These are phyloP conservation scores for Leucopsar rothschildi DNA, from an alignment of 2,113 vertebrate genomes.

Conservation along the genomic window DNA sequence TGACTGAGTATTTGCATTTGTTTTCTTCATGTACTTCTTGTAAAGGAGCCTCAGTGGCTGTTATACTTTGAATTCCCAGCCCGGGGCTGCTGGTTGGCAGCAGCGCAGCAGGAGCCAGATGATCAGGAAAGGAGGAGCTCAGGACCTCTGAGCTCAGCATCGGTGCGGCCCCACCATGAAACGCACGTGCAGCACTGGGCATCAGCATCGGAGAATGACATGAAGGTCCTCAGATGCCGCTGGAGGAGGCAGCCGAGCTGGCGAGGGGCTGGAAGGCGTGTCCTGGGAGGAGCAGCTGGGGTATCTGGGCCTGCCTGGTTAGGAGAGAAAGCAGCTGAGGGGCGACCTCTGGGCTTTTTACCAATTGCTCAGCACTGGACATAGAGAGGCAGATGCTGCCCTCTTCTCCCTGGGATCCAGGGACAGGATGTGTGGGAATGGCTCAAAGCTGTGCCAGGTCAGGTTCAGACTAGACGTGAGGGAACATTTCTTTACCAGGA, in stretches of 20 bases:
- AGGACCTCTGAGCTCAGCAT: background rate
- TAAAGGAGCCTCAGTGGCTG: background rate
- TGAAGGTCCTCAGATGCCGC: accelerated
- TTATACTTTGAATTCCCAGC: background rate
- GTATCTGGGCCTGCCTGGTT: background rate
- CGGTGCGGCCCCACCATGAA: accelerated
- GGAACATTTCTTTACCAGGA: background rate
- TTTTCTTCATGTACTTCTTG: background rate
- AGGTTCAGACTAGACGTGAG: background rate
- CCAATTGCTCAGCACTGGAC: background rate
- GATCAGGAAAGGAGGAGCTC: no score
- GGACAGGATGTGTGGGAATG: accelerated
- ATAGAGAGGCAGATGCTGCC: background rate
- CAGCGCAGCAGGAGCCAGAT: background rate
- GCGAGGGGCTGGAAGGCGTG: background rate
- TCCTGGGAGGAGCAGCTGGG: background rate
- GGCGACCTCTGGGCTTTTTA: accelerated
- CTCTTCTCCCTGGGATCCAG: background rate
- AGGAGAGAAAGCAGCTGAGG: background rate
- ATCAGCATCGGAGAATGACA: accelerated
- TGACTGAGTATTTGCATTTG: background rate
- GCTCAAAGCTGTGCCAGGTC: background rate
- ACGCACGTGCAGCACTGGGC: background rate
- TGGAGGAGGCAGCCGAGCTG: background rate
- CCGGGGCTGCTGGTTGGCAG: background rate